phyloP scores from a whole-genome alignment of 2,113 vertebrate genomes.

The Upupa epops region DNA sequence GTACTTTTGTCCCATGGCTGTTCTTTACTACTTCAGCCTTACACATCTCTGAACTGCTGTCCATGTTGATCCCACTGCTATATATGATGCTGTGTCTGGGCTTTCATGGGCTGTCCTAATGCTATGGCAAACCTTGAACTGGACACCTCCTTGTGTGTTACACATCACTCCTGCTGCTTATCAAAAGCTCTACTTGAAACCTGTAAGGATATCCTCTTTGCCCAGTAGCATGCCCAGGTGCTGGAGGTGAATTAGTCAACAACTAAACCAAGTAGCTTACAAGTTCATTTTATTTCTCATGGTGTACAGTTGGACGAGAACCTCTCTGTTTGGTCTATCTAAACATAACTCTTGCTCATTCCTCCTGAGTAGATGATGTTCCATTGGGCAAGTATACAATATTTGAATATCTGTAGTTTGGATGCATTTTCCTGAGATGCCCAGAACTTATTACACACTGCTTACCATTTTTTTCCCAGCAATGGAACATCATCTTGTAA shows the following conservation, averaged over 20 bases:
- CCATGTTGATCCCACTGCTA: fast-evolving
- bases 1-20: fast-evolving
- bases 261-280: neutral
- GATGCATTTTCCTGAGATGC: neutral
- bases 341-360: neutral
- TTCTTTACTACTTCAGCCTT: neutral
- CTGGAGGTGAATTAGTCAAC: neutral
- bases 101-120: neutral
- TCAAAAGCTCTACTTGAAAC: neutral
- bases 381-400: neutral
- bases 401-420: neutral
- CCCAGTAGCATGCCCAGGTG: neutral
- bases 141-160: fast-evolving
- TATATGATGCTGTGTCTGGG: fast-evolving
- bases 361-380: neutral
- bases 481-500: neutral
- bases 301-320: neutral
- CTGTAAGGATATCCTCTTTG: neutral
- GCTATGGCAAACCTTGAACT: too few relatives aligned
- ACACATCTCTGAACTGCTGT: fast-evolving
- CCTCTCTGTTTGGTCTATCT: neutral
- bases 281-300: neutral
- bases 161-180: neutral
- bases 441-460: neutral
- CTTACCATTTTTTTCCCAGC: neutral